These are phyloP conservation scores for Girardinus metallicus DNA, from an alignment of 2,797 vertebrate genomes.

Conservation along the genomic window DNA sequence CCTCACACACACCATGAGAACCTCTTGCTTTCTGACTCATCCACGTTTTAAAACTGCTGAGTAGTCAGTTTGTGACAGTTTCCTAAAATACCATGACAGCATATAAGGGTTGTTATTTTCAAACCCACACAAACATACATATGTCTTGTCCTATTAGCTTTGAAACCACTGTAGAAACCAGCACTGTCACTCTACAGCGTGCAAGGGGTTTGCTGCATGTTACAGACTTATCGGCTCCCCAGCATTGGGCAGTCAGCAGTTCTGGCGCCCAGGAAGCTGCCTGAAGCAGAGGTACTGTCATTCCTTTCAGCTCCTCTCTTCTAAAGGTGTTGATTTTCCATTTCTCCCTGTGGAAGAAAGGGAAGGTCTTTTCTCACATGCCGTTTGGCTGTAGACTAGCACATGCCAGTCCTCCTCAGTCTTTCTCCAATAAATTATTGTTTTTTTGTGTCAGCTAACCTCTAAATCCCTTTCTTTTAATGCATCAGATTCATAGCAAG, in stretches of 20 bases:
- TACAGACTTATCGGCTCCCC: slow-evolving; percentile 28
- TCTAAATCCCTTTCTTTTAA: neutral
- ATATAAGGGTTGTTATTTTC: neutral
- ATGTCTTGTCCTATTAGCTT: slow-evolving; percentile 1
- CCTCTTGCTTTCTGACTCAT: neutral
- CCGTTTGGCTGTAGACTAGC: neutral
- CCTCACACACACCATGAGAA: neutral
- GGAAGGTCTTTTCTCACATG: neutral
- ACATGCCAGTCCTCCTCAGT: neutral
- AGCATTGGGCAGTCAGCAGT: neutral
- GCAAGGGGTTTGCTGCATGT: slow-evolving; percentile 1
- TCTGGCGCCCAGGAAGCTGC: slow-evolving; percentile 1
- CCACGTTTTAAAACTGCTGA: slow-evolving; percentile 4
- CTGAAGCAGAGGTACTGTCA: slow-evolving; percentile 5
- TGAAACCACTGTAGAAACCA: neutral
- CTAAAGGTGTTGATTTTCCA: slow-evolving; percentile 1
- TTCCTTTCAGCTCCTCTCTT: neutral
- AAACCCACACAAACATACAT: neutral
- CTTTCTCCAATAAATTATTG: neutral
- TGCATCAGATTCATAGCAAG: slow-evolving; percentile 21
- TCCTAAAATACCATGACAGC: neutral
- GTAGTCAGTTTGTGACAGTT: slow-evolving; percentile 1
- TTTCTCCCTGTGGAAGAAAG: neutral
- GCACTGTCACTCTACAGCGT: neutral
- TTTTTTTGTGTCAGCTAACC: neutral